Evolutionary conservation across 2,113 vertebrate species (phyloP).

Genomic region (Tupaia tana): DNA sequence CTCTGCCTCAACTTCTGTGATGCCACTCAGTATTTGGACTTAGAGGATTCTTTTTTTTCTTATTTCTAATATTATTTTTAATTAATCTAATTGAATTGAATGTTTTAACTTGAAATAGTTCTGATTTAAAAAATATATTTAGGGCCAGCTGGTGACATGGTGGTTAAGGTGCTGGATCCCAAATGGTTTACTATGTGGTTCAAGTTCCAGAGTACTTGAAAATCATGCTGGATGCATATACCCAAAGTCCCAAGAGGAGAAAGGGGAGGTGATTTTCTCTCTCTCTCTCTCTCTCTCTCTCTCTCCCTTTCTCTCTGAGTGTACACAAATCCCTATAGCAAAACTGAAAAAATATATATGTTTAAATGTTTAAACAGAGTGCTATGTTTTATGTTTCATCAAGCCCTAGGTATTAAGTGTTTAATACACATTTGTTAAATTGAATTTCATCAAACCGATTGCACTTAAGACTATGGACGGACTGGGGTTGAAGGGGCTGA

Average conservation of each 20-base stretch:
- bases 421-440: neutral
- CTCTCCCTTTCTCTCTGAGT: too few relatives aligned
- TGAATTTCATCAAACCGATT: conserved; percentile 5
- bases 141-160: too few relatives aligned
- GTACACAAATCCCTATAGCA: too few relatives aligned
- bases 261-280: too few relatives aligned
- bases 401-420: neutral
- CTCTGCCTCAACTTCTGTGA: neutral
- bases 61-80: neutral
- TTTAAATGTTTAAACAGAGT: neutral
- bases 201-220: too few relatives aligned
- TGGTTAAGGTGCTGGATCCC: too few relatives aligned
- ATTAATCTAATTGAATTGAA: neutral
- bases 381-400: neutral
- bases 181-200: too few relatives aligned
- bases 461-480: neutral
- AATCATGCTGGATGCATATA: too few relatives aligned
- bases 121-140: neutral
- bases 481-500: neutral
- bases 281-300: too few relatives aligned
- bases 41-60: neutral
- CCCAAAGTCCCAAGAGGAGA: too few relatives aligned
- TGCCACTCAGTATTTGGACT: neutral
- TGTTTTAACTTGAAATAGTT: neutral
- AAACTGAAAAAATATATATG: too few relatives aligned